Base-by-base conservation (phyloP, 2,888 invertebrate genomes). In the Drosophila niveifrons region DNA sequence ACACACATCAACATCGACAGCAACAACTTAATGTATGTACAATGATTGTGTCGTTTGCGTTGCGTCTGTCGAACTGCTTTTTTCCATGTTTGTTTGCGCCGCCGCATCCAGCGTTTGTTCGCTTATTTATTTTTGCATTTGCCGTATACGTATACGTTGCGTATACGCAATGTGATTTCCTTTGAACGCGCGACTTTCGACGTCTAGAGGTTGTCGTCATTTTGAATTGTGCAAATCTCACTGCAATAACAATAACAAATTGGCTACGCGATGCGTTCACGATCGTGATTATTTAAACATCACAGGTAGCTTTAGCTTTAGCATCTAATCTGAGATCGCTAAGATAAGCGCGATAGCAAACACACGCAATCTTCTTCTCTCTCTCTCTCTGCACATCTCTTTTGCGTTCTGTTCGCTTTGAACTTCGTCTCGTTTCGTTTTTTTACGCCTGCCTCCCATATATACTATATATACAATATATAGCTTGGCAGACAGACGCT, bases 141-240 rank as follows among this genome's bases (percentile, higher is more conserved):
- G 6, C 23, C 23, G 23, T 23, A 23, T 23, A 23, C 23, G 23
- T 23, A 23, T 23, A 23, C 23, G 23, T 23, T 23, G 87, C 86
- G 84, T 88, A 88, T 84, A 84, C 83, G 83, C 83, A 85, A 66
- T 67, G 78, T 70, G 86, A 88, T 70, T 88, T 85, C 72, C 74
- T 63, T 63, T 63, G 63, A 63, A 57, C 57, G 23, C 43, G 51
- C 57, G 48, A 51, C 50, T 34, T 51, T 34, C n/a, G n/a, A 34
- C 50, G 51, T n/a, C 36, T 66, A 57, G 75, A 59, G 46, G 31
- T 18, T 43, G 15, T 36, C 15, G 52, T 55, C 43, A 43, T 29
- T 55, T 44, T 56, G 55, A 18, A 52, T 52, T 53, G 52, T 52
- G 52, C 52, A 52, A 36, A 51, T 34, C 34, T 9, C 34, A 18